These are phyloP conservation scores for Caenorhabditis latens DNA, from an alignment of 1,140 invertebrate genomes.

Conservation along the genomic window DNA sequence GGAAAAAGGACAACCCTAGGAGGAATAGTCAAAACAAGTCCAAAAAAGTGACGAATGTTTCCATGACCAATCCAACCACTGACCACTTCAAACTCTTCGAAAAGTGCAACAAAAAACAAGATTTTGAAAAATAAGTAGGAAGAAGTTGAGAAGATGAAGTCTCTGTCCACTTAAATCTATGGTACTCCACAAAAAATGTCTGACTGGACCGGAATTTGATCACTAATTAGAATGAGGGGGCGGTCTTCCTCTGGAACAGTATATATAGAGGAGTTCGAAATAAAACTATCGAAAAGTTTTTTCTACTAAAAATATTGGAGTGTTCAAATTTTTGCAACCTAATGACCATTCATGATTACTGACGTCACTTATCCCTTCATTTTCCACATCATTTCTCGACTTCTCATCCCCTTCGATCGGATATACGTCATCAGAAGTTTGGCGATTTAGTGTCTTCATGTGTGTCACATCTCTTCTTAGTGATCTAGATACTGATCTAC, in stretches of 20 bases:
- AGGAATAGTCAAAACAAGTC: not conserved
- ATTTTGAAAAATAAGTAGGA: not conserved
- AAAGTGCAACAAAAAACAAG: not conserved
- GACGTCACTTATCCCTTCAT: slow-evolving; percentile 17
- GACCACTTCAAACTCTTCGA: slow-evolving; percentile 30
- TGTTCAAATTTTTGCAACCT: no score
- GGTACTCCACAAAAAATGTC: not conserved
- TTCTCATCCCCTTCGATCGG: not conserved
- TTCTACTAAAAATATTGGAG: no score
- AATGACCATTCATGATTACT: not conserved
- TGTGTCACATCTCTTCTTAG: not conserved
- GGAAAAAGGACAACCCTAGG: not conserved
- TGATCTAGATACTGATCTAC: slow-evolving; percentile 47
- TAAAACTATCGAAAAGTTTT: no score
- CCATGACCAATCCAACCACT: slow-evolving; percentile 11
- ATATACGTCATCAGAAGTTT: slow-evolving; percentile 34
- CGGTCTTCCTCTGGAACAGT: not conserved
- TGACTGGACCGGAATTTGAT: slow-evolving; percentile 1
- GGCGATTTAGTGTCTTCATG: slow-evolving; percentile 28
- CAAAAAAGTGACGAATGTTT: no score
- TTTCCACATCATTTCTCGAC: not conserved
- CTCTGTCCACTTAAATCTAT: slow-evolving; percentile 29
- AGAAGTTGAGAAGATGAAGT: slow-evolving; percentile 35
- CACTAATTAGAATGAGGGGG: not conserved
- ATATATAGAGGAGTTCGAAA: not conserved